phyloP scores from a whole-genome alignment of 2,797 vertebrate genomes.

The Crocidura indochinensis region DNA sequence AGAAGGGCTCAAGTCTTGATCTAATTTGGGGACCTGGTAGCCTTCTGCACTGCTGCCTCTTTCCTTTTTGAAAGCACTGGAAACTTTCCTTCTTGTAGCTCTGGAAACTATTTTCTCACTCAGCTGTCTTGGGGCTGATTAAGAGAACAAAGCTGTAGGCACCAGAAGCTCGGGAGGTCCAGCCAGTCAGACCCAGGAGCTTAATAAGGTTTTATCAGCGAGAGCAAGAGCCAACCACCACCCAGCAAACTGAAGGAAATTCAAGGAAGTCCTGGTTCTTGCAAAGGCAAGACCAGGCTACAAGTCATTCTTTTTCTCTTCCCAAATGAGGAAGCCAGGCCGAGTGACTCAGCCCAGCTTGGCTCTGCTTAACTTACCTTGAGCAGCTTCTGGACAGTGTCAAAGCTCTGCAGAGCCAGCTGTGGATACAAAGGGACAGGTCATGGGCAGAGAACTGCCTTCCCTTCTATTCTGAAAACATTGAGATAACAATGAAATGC shows the following conservation, averaged over 20 bases:
- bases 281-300: slow-evolving; percentile 25
- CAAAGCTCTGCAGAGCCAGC: slow-evolving; percentile 96
- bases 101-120: background rate
- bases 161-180: background rate
- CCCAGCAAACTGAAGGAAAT: background rate
- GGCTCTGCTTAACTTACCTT: slow-evolving; percentile 92
- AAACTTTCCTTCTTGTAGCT: no score
- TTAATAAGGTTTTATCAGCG: background rate
- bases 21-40: background rate
- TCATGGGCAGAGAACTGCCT: background rate
- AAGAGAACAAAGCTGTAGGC: no score
- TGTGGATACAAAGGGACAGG: slow-evolving; percentile 85
- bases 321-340: background rate
- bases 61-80: background rate
- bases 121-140: background rate
- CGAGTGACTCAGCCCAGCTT: no score
- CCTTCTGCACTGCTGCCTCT: background rate
- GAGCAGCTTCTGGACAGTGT: slow-evolving; percentile 95
- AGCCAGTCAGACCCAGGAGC: background rate
- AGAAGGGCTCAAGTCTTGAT: background rate
- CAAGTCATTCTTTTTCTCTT: background rate
- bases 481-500: background rate
- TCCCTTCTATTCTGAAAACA: background rate
- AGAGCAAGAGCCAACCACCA: background rate
- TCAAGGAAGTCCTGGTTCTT: background rate